A percentile compares a stretch with the other conserved stretches of the same genome.
Evolutionary conservation across 2,888 invertebrate species (phyloP).

Genomic region (Ypsolopha scabrella): DNA sequence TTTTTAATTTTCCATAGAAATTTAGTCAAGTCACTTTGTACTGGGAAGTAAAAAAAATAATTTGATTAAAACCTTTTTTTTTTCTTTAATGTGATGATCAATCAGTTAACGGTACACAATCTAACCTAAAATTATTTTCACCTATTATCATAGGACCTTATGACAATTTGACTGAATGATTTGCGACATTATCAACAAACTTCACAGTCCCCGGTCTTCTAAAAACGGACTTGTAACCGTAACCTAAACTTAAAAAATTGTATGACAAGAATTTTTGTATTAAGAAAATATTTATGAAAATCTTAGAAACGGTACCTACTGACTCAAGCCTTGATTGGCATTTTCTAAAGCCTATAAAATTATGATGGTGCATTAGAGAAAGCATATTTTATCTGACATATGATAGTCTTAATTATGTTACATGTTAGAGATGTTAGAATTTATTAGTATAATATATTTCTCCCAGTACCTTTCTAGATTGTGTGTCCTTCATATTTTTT

Average conservation of each 20-base stretch:
- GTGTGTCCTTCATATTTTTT: constrained; percentile 10
- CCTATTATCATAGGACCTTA: no score
- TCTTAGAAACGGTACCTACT: constrained; percentile 46
- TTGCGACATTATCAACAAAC: no score
- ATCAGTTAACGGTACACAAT: no score
- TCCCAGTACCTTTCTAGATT: constrained; percentile 11
- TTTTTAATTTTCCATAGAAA: no score
- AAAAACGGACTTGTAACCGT: not conserved
- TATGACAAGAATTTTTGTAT: not conserved
- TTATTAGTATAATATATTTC: constrained; percentile 9
- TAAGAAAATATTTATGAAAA: constrained; percentile 8
- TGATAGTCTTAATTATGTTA: constrained; percentile 14
- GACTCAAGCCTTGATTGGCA: constrained; percentile 45
- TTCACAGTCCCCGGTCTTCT: no score
- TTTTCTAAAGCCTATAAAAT: constrained; percentile 34
- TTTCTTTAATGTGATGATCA: no score
- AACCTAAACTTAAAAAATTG: not conserved
- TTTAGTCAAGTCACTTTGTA: no score
- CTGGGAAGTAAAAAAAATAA: no score
- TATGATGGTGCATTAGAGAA: constrained; percentile 44
- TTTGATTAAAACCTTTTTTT: no score
- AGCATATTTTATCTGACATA: constrained; percentile 10
- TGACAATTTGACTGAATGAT: no score
- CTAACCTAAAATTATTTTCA: no score
- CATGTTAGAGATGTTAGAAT: constrained; percentile 14